Percentiles rank a stretch among this genome's conserved stretches.
Conservation (phyloP, 2,113 vertebrate species). For the Tylochromis polylepis region DNA sequence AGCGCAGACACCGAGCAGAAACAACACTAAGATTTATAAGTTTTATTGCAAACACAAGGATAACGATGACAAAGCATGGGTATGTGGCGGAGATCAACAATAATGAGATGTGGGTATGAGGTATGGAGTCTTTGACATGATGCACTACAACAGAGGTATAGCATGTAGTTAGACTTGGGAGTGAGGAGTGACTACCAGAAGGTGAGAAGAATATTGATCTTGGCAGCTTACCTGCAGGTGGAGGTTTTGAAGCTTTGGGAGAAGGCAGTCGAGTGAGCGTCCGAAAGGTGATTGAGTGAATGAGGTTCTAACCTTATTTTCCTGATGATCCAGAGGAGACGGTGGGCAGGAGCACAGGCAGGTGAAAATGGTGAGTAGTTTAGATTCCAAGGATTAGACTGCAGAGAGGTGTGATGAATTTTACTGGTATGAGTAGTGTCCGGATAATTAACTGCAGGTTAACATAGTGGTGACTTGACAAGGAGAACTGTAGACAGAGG, state of each 20-base stretch:
- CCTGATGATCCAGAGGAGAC: background rate
- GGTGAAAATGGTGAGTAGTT: background rate
- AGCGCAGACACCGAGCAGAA: background rate
- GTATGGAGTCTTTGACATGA: background rate
- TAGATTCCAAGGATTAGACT: background rate
- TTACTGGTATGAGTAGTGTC: fast-evolving
- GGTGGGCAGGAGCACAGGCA: background rate
- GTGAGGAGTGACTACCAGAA: background rate
- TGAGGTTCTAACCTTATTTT: background rate
- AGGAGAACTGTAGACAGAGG: background rate
- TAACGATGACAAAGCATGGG: background rate
- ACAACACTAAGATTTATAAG: background rate
- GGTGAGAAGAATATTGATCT: background rate
- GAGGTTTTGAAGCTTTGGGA: background rate
- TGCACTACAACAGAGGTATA: background rate
- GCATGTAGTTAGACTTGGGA: background rate
- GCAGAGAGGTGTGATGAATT: background rate
- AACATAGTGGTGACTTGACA: background rate
- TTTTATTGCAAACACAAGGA: background rate
- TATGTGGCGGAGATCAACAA: too few species aligned
- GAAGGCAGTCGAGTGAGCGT: background rate
- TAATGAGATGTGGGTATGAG: background rate
- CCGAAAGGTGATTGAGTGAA: background rate
- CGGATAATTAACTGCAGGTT: background rate
- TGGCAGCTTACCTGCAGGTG: background rate